Evolutionary conservation across 1,140 invertebrate genomes (phyloP), one percentile per base, ranked within the genome.

Genomic region (Diuraphis noxia): DNA sequence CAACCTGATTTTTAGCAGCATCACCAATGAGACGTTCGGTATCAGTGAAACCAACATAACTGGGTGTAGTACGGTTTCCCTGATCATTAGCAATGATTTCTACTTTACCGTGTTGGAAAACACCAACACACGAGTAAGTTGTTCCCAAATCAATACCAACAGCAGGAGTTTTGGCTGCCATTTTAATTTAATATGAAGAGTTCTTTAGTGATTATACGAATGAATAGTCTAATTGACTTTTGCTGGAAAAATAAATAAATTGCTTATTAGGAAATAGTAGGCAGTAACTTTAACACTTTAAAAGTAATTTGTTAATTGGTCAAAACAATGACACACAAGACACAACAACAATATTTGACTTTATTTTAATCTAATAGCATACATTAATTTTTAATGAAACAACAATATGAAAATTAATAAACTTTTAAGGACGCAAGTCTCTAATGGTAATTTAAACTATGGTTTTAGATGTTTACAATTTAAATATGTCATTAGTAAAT

Each of bases 21-120:
- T 97, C 96, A 36, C 96, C 96, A 88, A 97, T 96, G 19, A 97
- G 94, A 5, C 96, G 94, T 93, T 98, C 97, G 0, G 96, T 96
- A 92, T 97, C 97, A 5, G 96, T 97, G 94, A 98, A 96, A 8
- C 97, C 98, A 52, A 99, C 97, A 94, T 98, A 98, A 92, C 96
- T 97, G 17, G 97, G 97, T 84, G 98, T 98, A 36, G 97, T 98
- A 84, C 98, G 94, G 94, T 98, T 98, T 46, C 98, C 98, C 94
- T 98, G 97, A 93, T 98, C 98, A 94, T 99, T 98, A 93, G 97
- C 97, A 93, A 98, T 98, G 93, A 98, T 98, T 94, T 98, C 97
- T 77, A 98, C 96, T 94, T 97, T 98, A 82, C 97, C 97, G 93
- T 98, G 95, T 93, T 97, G 96, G 94, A 96, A 97, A 6, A 97